These are phyloP conservation scores for Cottoperca gobio DNA, from an alignment of 2,797 vertebrate genomes.

Conservation along the genomic window DNA sequence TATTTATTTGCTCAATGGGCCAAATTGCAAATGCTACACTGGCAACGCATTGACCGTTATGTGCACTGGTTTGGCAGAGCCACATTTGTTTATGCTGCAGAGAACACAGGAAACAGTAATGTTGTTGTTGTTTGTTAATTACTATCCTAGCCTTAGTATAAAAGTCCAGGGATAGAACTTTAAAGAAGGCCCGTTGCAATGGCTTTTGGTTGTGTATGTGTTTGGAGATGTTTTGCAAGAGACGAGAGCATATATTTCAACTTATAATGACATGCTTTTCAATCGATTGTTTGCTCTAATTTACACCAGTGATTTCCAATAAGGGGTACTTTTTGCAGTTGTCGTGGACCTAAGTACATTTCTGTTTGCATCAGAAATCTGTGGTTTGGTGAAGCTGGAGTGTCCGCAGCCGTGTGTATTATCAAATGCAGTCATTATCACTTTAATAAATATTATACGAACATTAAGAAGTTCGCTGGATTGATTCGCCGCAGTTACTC, in stretches of 20 bases:
- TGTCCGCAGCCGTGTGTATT: too few species aligned
- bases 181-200: not conserved
- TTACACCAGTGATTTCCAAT: not conserved
- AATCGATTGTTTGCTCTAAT: not conserved
- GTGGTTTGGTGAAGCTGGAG: too few species aligned
- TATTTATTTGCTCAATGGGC: conserved; percentile 27
- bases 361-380: too few species aligned
- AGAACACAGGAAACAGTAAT: not conserved
- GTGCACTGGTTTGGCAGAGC: conserved; percentile 25
- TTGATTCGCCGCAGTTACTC: too few species aligned
- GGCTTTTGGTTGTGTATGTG: not conserved
- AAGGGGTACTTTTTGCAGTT: not conserved
- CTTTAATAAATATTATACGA: too few species aligned
- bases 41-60: conserved; percentile 52
- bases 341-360: not conserved
- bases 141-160: not conserved
- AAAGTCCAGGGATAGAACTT: not conserved
- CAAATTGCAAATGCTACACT: conserved; percentile 22
- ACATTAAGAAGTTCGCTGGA: too few species aligned
- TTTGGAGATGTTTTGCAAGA: not conserved
- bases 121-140: too few species aligned
- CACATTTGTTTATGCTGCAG: conserved; percentile 7
- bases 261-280: not conserved
- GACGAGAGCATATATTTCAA: not conserved
- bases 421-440: too few species aligned